Base-by-base conservation (phyloP, 2,888 invertebrate genomes). In the Drosophila setosimentum region DNA sequence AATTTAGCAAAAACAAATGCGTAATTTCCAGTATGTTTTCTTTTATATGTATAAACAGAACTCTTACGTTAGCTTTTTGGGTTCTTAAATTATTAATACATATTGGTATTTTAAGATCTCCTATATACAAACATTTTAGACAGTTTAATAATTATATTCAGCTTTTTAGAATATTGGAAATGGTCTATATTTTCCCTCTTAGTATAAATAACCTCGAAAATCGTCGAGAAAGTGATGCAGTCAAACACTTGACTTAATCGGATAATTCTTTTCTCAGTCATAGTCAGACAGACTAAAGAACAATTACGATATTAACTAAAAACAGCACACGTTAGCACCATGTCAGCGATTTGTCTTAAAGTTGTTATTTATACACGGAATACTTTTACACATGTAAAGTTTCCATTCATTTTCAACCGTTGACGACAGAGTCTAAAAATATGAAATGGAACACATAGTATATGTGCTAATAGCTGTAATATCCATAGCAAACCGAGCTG, bases 11-110 rank as follows among this genome's bases (percentile, higher is more conserved):
- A 40, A 4, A 11, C 10, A n/a, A n/a, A 4, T 10, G 10, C 4
- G 4, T 1, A n/a, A 40, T 10, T n/a, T 40, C 0, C 1, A n/a
- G 40, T 0, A 1, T 3, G 0, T 10, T n/a, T n/a, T 10, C n/a
- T 40, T 4, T 37, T 13, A 35, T 6, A 4, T 40, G 37, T n/a
- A 1, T 1, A 10, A 3, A 10, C 37, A 8, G 18, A 6, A 8
- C n/a, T n/a, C n/a, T 40, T n/a, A 2, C n/a, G 10, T n/a, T n/a
- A n/a, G n/a, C 10, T 40, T 0, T 40, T 40, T 40, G 4, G 10
- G 4, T n/a, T 10, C 10, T 40, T n/a, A n/a, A n/a, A 10, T n/a
- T n/a, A 10, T n/a, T 40, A n/a, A n/a, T 13, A 42, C 6, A 42
- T 21, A 21, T 21, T 21, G 13, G 1, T 21, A 3, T 21, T 42